Base-by-base conservation (phyloP, 2,797 vertebrate species). In the Periophthalmus magnuspinnatus region DNA sequence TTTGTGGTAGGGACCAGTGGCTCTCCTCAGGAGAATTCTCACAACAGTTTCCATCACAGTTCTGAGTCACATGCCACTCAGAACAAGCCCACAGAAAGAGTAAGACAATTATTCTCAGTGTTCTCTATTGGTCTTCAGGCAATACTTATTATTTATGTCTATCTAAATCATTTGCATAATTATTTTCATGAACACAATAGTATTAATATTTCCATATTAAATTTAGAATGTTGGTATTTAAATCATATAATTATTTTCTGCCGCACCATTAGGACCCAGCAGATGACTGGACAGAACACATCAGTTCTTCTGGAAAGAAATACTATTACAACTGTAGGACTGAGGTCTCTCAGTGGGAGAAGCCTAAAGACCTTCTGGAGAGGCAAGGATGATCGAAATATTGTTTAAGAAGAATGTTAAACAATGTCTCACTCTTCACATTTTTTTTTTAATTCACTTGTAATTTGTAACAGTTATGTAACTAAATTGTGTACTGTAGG, bases 291-390 rank as follows among this genome's bases (percentile, higher is more conserved):
- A 99, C 98, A 81, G 98, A 99, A 74, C 98, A 99, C 91, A 98
- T 99, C 93, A 99, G 98, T 91, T 99, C 97, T 76, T 99, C 98
- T 77, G 98, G 98, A 56, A 99, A 99, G 90, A 99, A 98, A 45
- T 99, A 99, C 90, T 99, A 99, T 90, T 99, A 99, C 91, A 99
- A 99, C 93, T 99, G 98, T 90, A 93, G 96, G 88, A 99, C 98
- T 69, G 98, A 99, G 92, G 96, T 99, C 75, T 99, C 98, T 68
- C 97, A 99, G 9, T 99, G 98, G 98, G 98, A 99, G 90, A 99
- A 99, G 90, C 98, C 98, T 79, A 99, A 98, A 93, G 97, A 99
- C 78, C 97, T 97, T 95, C 92, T 99, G 93, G 97, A 99, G 92
- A 98, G 96, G 98, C 95, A 93, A 89, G 84, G n/a, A 50, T 38